These are phyloP conservation scores for Carabus problematicus DNA, from an alignment of 2,888 invertebrate species.

Conservation along the genomic window DNA sequence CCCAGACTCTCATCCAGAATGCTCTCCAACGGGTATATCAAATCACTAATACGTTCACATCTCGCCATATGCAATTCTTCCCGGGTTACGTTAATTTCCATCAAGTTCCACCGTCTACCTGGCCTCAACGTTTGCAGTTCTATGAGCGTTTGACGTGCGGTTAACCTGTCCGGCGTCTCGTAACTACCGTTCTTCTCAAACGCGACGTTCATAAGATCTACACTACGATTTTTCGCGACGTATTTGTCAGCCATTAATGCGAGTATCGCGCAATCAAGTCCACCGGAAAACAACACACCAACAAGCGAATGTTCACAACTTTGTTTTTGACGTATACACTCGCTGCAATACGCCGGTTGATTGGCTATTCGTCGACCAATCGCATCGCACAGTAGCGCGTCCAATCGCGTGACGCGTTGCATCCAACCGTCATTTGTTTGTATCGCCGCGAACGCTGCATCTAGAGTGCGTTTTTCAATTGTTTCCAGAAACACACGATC, in stretches of 20 bases:
- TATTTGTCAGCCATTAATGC: conserved; percentile 80
- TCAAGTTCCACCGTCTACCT: conserved; percentile 80
- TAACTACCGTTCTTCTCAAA: conserved; percentile 70
- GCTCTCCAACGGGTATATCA: conserved; percentile 85
- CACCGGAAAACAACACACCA: conserved; percentile 90
- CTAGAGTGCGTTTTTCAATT: conserved; percentile 49
- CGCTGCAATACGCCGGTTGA: conserved; percentile 69
- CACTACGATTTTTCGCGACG: conserved; percentile 69
- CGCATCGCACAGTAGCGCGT: conserved; percentile 65
- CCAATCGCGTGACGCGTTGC: conserved; percentile 60
- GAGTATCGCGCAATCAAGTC: conserved; percentile 93
- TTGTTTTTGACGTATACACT: conserved; percentile 60
- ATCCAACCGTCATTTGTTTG: conserved; percentile 51
- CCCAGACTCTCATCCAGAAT: conserved; percentile 96
- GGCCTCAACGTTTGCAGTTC: conserved; percentile 77
- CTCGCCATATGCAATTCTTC: conserved; percentile 67
- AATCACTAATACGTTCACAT: conserved; percentile 76
- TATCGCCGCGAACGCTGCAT: conserved; percentile 55
- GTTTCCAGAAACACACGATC: conserved; percentile 45
- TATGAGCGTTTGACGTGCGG: conserved; percentile 73
- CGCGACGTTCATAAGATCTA: conserved; percentile 95
- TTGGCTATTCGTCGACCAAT: conserved; percentile 66
- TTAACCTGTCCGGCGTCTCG: conserved; percentile 84
- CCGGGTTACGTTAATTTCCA: conserved; percentile 77
- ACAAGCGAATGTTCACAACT: conserved; percentile 57